These are phyloP conservation scores for Emberiza fucata DNA, from an alignment of 2,113 vertebrate species.

Conservation along the genomic window DNA sequence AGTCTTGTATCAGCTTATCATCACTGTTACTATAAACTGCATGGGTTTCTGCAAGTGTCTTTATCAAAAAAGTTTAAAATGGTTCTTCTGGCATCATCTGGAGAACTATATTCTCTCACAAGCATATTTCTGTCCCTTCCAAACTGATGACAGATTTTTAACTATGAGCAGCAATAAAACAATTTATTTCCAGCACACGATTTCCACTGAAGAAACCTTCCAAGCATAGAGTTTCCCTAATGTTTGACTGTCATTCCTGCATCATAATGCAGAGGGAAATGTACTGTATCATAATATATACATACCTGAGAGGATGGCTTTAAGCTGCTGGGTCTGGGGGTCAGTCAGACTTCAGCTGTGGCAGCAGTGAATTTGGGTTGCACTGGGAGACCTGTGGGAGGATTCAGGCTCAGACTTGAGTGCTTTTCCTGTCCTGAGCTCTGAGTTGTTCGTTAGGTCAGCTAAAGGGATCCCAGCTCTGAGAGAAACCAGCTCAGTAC, in stretches of 20 bases:
- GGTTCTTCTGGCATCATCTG: not conserved
- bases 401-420: not conserved
- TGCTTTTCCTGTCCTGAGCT: not conserved
- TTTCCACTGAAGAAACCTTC: not conserved
- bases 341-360: not conserved
- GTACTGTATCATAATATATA: not conserved
- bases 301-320: not conserved
- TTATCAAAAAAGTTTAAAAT: slow-evolving; percentile 3
- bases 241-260: not conserved
- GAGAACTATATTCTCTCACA: not conserved
- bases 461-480: not conserved
- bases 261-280: not conserved
- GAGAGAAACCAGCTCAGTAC: not conserved
- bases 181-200: not conserved
- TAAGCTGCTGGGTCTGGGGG: not conserved
- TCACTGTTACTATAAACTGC: not conserved
- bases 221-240: not conserved
- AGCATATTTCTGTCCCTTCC: not conserved
- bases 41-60: not conserved
- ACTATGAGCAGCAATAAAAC: not conserved
- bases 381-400: not conserved
- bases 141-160: slow-evolving; percentile 11
- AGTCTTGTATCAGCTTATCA: not conserved
- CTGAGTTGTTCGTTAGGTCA: not conserved
- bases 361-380: not conserved